Evolutionary conservation across 2,888 invertebrate genomes (phyloP).

Genomic region (Busseola fusca): DNA sequence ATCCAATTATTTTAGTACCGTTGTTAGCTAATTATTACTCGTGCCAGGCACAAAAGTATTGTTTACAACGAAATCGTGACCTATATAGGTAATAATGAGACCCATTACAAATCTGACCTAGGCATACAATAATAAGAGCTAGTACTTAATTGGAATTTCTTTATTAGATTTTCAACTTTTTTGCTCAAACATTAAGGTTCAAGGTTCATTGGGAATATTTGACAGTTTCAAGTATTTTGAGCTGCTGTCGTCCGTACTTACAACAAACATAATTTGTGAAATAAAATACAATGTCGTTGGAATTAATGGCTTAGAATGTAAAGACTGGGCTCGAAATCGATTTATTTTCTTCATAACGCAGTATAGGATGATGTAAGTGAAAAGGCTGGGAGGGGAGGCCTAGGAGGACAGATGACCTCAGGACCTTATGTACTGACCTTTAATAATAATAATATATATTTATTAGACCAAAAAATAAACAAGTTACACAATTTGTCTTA

Average conservation of each 20-base stretch:
- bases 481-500: too few species aligned
- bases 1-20: slow-evolving; percentile 49
- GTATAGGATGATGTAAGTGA: background rate
- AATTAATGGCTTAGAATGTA: background rate
- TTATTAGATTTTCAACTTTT: too few species aligned
- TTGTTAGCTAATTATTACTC: slow-evolving; percentile 39
- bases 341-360: too few species aligned
- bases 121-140: background rate
- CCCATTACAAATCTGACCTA: slow-evolving; percentile 2
- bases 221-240: background rate
- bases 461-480: too few species aligned
- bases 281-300: background rate
- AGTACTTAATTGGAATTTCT: background rate
- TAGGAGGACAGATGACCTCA: too few species aligned
- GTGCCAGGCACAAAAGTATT: slow-evolving; percentile 28
- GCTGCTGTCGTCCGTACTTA: too few species aligned
- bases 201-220: too few species aligned
- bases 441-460: too few species aligned
- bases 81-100: slow-evolving; percentile 5
- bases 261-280: background rate
- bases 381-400: too few species aligned
- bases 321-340: background rate
- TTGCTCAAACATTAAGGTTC: too few species aligned
- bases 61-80: slow-evolving; percentile 14
- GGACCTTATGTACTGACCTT: too few species aligned